Conservation (phyloP, 2,797 vertebrate species). For the Petrocephalus sullivani region DNA sequence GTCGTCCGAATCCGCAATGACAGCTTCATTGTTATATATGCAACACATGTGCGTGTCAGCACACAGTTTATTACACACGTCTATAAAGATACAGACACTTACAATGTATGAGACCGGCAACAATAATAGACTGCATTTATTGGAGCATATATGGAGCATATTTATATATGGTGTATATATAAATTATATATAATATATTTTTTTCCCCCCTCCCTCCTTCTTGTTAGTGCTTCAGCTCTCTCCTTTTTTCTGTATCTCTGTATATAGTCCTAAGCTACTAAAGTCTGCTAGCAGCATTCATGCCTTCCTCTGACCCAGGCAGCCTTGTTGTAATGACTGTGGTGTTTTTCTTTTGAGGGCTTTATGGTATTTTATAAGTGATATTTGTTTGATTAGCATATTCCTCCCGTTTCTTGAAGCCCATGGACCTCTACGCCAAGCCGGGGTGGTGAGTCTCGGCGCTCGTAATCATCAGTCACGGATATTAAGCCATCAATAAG, state of each 20-base stretch:
- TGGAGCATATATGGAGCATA: too few relatives aligned
- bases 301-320: not conserved
- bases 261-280: not conserved
- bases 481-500: constrained; percentile 67
- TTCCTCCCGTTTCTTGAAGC: not conserved
- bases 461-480: constrained; percentile 66
- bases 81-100: too few relatives aligned
- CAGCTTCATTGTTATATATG: too few relatives aligned
- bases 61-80: too few relatives aligned
- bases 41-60: too few relatives aligned
- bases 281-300: not conserved
- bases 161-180: too few relatives aligned
- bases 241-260: not conserved
- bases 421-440: not conserved
- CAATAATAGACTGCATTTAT: too few relatives aligned
- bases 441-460: constrained; percentile 43
- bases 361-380: not conserved
- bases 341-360: not conserved
- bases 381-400: not conserved
- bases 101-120: too few relatives aligned
- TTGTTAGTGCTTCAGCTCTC: not conserved
- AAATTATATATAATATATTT: too few relatives aligned
- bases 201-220: too few relatives aligned
- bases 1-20: too few relatives aligned
- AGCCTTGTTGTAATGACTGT: not conserved